phyloP scores from a whole-genome alignment of 2,888 invertebrate genomes.

The Rhabditophanes sp. region DNA sequence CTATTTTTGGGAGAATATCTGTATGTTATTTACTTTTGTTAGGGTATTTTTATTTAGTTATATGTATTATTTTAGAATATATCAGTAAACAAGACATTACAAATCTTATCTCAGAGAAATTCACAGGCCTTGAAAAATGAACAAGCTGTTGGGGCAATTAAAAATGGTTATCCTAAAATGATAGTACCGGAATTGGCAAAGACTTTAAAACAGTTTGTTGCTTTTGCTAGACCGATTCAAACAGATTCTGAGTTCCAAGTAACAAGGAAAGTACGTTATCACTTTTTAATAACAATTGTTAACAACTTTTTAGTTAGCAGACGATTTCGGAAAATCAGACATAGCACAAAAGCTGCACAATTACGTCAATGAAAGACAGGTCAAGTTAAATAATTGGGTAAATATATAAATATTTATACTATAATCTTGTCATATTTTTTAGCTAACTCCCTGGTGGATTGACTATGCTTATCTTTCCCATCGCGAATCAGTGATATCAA shows the following conservation, averaged over 20 bases:
- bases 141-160: too few species aligned
- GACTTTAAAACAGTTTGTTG: conserved; percentile 30
- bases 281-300: not conserved
- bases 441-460: conserved; percentile 76
- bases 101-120: too few species aligned
- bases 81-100: too few species aligned
- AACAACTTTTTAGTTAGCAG: conserved; percentile 18
- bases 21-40: too few species aligned
- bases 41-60: too few species aligned
- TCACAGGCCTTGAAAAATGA: too few species aligned
- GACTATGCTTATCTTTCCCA: conserved; percentile 67
- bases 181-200: conserved; percentile 24
- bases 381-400: conserved; percentile 35
- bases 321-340: conserved; percentile 18
- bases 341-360: conserved; percentile 29
- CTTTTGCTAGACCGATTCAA: conserved; percentile 29
- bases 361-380: conserved; percentile 20
- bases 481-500: conserved; percentile 60
- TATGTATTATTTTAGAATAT: too few species aligned
- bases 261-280: conserved; percentile 23
- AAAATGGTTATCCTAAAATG: too few species aligned
- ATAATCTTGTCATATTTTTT: too few species aligned
- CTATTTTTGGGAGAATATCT: too few species aligned
- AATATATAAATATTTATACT: too few species aligned
- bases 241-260: conserved; percentile 21